Evolutionary conservation across 2,888 invertebrate species (phyloP), one percentile per base, ranked within the genome.

Genomic region (Cataglyphis albicans): DNA sequence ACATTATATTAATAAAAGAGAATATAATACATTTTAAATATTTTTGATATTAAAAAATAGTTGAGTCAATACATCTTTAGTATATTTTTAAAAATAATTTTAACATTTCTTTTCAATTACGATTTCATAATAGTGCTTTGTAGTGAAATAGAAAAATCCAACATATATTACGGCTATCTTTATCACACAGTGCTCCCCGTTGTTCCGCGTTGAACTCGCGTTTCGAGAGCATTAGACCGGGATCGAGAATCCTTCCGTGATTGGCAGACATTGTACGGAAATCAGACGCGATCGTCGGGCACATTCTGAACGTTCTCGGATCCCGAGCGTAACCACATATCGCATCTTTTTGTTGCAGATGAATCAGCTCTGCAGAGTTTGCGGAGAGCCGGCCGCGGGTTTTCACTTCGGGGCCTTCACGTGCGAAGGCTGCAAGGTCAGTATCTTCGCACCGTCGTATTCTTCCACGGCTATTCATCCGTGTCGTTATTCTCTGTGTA

Each of bases 361-460:
- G 94, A 94, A 94, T 93, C 94, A 94, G 90, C 92, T 93, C 78
- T 94, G 94, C 87, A 92, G 93, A 88, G 94, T 94, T 76, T 94
- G 94, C 90, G 94, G 94, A 75, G 94, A 94, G 90, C 94, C 94
- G 89, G 94, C 94, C 84, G 94, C 94, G 81, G 94, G 94, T 88
- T 94, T 94, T 91, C 94, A 94, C 89, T 94, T 94, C 82, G 94
- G 94, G 65, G 94, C 94, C 84, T 94, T 93, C 87, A 94, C 94
- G 80, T 94, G 94, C 87, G 94, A 94, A 91, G 94, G 94, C 84
- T 94, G 94, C 83, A 94, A 94, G 93, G 94, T 94, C 81, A 90
- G 92, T 91, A 88, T 85, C 83, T 68, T 68, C 35, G 68, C 63
- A 74, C 59, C 68, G 64, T 80, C 61, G 21, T 21, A 82, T 84